Conservation (phyloP, 2,113 vertebrate genomes). For the Hippocampus mohnikei region DNA sequence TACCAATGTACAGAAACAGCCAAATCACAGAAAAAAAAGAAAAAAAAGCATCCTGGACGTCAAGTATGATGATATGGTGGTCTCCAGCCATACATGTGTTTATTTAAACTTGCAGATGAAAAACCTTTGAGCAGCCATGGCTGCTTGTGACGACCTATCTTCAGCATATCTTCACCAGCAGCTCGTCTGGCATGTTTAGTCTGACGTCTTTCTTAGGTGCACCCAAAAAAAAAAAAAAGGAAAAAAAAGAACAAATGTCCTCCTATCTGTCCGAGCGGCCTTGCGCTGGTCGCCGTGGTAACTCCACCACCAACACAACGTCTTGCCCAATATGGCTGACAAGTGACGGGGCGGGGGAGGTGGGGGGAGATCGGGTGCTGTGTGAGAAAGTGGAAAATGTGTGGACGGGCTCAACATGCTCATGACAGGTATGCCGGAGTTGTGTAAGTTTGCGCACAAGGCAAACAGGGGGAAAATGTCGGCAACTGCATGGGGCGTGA, state of each 20-base stretch:
- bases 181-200: not conserved
- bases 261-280: not conserved
- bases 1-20: too few species aligned
- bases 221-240: not conserved
- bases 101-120: not conserved
- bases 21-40: too few species aligned
- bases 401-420: not conserved
- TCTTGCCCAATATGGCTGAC: constrained; percentile 7
- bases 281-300: constrained; percentile 43
- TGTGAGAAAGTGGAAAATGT: constrained; percentile 42
- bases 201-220: not conserved
- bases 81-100: too few species aligned
- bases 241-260: not conserved
- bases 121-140: not conserved
- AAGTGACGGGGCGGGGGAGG: not conserved
- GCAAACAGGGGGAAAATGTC: not conserved
- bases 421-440: not conserved
- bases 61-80: too few species aligned
- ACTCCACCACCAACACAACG: constrained; percentile 45
- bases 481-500: not conserved
- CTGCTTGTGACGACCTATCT: too few species aligned
- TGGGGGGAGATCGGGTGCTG: too few species aligned
- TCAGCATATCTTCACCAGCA: not conserved
- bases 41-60: too few species aligned
- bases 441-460: not conserved